Evolutionary conservation across 2,113 vertebrate genomes (phyloP), one percentile per base, ranked within the genome.

Genomic region (Eudyptes chrysolophus): DNA sequence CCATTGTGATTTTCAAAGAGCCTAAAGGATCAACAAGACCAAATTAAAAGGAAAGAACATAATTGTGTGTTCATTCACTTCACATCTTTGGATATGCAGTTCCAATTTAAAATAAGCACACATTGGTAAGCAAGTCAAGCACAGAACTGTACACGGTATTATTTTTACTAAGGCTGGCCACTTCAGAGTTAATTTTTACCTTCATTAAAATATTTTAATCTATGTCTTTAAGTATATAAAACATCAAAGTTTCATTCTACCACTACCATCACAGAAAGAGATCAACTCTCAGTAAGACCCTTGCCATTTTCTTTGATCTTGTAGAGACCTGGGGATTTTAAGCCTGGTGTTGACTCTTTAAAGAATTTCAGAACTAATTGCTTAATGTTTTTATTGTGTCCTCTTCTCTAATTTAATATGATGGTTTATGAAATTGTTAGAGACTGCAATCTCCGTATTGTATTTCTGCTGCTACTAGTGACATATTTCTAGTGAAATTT

Each of bases 251-350:
- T 96, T 92, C 54, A 54, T 89, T 96, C 79, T 71, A 84, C 57
- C 25, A 61, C 72, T 89, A 84, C 93, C 44, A 82, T 58, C 60
- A 90, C 92, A 92, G 91, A 92, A 83, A 92, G 72, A 93, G 87
- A 92, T 89, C 94, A 75, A 78, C 44, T 87, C 90, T 94, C 93
- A 96, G 90, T 94, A 93, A 96, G 96, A 96, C 89, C 82, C 93
- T 92, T 94, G 65, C 69, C 79, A 90, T 78, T 94, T 96, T 93
- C 94, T 97, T 97, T 97, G 94, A 97, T 96, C 95, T 94, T 82
- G n/a, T 78, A 84, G 93, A 95, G 92, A 96, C 92, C 72, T 92
- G 78, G 87, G 88, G 76, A 96, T 96, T 97, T 94, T 94, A 92
- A 95, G 92, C 79, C 80, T 90, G 29, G 52, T 96, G 79, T 95